Conservation (phyloP, 2,113 vertebrate genomes). For the Toxotes jaculatrix region DNA sequence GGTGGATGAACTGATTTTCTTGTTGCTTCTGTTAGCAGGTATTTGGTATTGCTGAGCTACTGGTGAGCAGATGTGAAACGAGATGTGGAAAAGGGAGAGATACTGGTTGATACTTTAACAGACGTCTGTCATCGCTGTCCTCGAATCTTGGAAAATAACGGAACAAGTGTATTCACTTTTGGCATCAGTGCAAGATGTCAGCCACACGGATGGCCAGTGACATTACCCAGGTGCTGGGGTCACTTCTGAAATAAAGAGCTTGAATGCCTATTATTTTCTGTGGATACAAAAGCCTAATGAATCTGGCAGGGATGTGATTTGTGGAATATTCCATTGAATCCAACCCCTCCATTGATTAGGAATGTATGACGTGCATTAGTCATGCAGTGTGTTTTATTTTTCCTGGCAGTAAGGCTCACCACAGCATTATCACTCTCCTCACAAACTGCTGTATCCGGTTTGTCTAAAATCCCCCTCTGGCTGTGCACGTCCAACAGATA, state of each 20-base stretch:
- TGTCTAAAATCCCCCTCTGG: constrained; percentile 52
- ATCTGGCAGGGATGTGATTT: constrained; percentile 68
- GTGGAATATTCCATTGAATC: constrained; percentile 81
- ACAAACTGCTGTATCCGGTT: constrained; percentile 57
- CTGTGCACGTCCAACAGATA: constrained; percentile 58
- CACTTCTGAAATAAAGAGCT: constrained; percentile 33
- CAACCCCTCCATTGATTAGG: constrained; percentile 77
- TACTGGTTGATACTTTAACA: constrained; percentile 24
- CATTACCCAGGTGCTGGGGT: constrained; percentile 51
- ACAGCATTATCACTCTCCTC: constrained; percentile 68
- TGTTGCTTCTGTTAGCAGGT: constrained; percentile 48
- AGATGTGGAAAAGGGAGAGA: constrained; percentile 50
- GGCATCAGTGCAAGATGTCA: constrained; percentile 39
- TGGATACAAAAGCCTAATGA: constrained; percentile 69
- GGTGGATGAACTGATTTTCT: constrained; percentile 29
- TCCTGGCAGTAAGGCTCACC: constrained; percentile 69
- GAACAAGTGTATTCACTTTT: constrained; percentile 45
- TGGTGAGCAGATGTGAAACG: constrained; percentile 28
- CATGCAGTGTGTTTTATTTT: constrained; percentile 80
- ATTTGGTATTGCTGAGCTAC: constrained; percentile 29
- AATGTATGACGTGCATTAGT: constrained; percentile 80
- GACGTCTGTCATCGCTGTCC: constrained; percentile 55
- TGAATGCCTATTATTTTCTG: constrained; percentile 62
- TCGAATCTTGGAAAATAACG: constrained; percentile 44
- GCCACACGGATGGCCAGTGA: constrained; percentile 26